Evolutionary conservation across 2,888 invertebrate species (phyloP), one percentile per base, ranked within the genome.

Genomic region (Ormyrus labotus): DNA sequence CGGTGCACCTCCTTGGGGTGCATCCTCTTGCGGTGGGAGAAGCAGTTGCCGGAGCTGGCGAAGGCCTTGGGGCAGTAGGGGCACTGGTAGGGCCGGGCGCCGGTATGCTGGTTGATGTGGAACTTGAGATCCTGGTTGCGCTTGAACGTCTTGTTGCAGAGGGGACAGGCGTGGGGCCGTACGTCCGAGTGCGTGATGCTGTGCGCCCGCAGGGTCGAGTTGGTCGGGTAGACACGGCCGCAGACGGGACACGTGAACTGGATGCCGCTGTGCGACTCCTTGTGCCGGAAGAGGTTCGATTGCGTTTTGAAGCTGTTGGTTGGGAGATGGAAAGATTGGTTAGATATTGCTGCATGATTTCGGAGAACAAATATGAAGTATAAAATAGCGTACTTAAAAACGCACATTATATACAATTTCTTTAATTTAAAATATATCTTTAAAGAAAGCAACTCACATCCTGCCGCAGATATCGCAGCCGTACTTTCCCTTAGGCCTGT

Each of bases 31-130:
- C 94, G 92, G 87, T 95, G 95, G 0, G 95, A 94, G 87, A 95
- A 95, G 87, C 95, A 95, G 86, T 95, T 95, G 10, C 95, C 95
- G 48, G 95, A 94, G 76, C 89, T 94, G 94, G 63, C 95, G 94
- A 88, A 95, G 94, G 75, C 93, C 92, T 89, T 94, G 94, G 0
- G 95, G 90, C 95, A 95, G 86, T 94, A 94, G 51, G 94, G 95
- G 88, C 95, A 95, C 89, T 94, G 93, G 89, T 95, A 95, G 47
- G 95, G 95, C 86, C 94, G 92, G 5, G 93, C 94, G 67, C 95
- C 95, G n/a, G 95, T 95, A 86, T 95, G 95, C 86, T 94, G 94
- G 88, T 95, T 95, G 86, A 94, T 93, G 87, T 95, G 95, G 88
- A 95, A 95, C 93, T 95, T 95, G 83, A 95, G 91, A 89, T 95